phyloP scores from a whole-genome alignment of 2,888 invertebrate genomes.

The Pyrocoelia pectoralis region DNA sequence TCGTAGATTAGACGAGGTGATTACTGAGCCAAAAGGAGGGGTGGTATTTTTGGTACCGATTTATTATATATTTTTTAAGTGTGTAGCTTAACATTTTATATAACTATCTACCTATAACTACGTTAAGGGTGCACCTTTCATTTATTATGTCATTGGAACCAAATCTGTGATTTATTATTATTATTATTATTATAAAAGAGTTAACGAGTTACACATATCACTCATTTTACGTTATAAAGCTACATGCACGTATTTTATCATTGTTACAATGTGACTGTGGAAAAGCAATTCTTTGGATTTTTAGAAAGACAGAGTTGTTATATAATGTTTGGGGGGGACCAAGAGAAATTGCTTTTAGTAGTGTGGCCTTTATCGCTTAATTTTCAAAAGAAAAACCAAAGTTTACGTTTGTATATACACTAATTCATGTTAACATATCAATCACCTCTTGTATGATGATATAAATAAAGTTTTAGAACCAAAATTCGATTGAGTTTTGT shows the following conservation, averaged over 20 bases:
- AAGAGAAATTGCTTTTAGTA: conserved; percentile 47
- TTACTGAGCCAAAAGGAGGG: not conserved
- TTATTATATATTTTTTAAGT: not conserved
- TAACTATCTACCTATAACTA: too few species aligned
- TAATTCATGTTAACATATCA: conserved; percentile 51
- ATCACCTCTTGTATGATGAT: conserved; percentile 42
- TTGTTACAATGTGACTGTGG: not conserved
- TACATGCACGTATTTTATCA: not conserved
- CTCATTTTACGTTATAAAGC: not conserved
- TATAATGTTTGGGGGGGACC: conserved; percentile 43
- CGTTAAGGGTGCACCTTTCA: conserved; percentile 6
- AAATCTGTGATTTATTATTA: conserved; percentile 25
- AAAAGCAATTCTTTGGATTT: conserved; percentile 34
- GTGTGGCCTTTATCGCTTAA: conserved; percentile 44
- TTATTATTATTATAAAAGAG: not conserved
- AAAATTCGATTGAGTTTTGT: too few species aligned
- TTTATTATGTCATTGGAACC: too few species aligned
- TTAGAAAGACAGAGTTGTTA: conserved; percentile 18
- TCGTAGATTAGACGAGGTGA: not conserved
- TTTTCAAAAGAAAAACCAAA: not conserved
- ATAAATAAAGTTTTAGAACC: not conserved
- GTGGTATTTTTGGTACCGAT: not conserved
- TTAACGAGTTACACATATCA: not conserved
- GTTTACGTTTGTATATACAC: conserved; percentile 40
- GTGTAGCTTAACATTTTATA: conserved; percentile 8